phyloP scores from a whole-genome alignment of 2,888 invertebrate genomes.

The Phragmatobia fuliginosa region DNA sequence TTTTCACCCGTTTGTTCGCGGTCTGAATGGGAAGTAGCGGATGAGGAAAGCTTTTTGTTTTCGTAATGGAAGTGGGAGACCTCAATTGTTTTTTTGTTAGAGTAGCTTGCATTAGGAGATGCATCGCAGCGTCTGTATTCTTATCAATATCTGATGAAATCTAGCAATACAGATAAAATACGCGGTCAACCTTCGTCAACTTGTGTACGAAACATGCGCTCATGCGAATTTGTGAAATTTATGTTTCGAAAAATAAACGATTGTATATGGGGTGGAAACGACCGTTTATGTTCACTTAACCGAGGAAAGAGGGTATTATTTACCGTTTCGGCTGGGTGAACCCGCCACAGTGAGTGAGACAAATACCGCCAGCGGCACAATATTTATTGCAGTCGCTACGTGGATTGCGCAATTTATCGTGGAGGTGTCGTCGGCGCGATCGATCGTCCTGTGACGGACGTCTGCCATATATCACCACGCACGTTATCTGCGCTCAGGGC shows the following conservation, averaged over 20 bases:
- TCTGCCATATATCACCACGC: conserved; percentile 80
- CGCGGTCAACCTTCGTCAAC: conserved; percentile 60
- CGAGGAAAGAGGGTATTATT: conserved; percentile 87
- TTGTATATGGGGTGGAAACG: conserved; percentile 87
- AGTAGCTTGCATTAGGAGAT: conserved; percentile 30
- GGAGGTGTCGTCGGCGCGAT: conserved; percentile 83
- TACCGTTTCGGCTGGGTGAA: conserved; percentile 85
- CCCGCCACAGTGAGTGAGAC: conserved; percentile 85
- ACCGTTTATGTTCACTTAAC: conserved; percentile 87
- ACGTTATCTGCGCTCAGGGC: conserved; percentile 84
- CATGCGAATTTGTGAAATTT: conserved; percentile 82
- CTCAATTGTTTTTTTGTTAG: conserved; percentile 31
- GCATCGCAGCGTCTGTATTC: conserved; percentile 22
- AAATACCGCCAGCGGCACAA: conserved; percentile 81
- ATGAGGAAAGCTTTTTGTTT: conserved; percentile 54
- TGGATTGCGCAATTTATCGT: conserved; percentile 86
- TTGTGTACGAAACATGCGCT: conserved; percentile 69
- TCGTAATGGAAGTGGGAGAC: conserved; percentile 31
- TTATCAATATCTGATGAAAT: conserved; percentile 25
- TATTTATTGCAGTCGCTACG: conserved; percentile 85
- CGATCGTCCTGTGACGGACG: conserved; percentile 82
- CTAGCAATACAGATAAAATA: conserved; percentile 40
- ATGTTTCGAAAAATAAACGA: conserved; percentile 86
- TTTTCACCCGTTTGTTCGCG: conserved; percentile 78
- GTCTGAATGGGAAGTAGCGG: conserved; percentile 64